These are phyloP conservation scores for Notodonta ziczac DNA, from an alignment of 2,888 invertebrate species.

Conservation along the genomic window DNA sequence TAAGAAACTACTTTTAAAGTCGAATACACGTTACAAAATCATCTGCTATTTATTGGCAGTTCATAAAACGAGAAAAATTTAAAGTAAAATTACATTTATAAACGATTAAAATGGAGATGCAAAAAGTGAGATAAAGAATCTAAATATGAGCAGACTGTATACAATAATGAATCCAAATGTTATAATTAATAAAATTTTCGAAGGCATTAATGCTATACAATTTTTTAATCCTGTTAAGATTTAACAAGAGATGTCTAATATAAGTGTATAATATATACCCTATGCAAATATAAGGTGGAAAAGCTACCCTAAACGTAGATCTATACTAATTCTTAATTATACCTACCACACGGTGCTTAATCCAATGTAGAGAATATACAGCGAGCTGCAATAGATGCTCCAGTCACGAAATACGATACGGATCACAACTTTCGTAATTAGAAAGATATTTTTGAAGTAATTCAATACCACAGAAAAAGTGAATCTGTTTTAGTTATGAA, in stretches of 20 bases:
- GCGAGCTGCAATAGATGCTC: conserved; percentile 18
- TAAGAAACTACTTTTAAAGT: background rate
- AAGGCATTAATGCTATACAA: background rate
- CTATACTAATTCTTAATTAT: conserved; percentile 28
- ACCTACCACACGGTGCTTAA: conserved; percentile 32
- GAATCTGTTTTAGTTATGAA: background rate
- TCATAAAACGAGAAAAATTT: conserved; percentile 1
- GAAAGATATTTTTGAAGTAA: conserved; percentile 19
- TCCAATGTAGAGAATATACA: conserved; percentile 9
- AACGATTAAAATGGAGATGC: background rate
- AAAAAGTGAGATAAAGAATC: background rate
- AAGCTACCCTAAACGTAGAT: conserved; percentile 12
- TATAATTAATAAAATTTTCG: too few relatives aligned
- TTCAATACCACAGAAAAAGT: conserved; percentile 17
- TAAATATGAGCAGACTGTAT: conserved; percentile 3
- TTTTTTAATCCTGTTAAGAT: background rate
- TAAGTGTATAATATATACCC: background rate
- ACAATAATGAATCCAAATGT: background rate
- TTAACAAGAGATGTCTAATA: background rate
- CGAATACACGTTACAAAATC: background rate
- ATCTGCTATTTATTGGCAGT: conserved; percentile 45
- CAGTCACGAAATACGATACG: conserved; percentile 23
- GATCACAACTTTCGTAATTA: conserved; percentile 27
- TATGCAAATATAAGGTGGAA: conserved; percentile 26
- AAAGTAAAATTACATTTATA: background rate